Evolutionary conservation across 2,113 vertebrate species (phyloP).

Genomic region (Chaetura pelagica): DNA sequence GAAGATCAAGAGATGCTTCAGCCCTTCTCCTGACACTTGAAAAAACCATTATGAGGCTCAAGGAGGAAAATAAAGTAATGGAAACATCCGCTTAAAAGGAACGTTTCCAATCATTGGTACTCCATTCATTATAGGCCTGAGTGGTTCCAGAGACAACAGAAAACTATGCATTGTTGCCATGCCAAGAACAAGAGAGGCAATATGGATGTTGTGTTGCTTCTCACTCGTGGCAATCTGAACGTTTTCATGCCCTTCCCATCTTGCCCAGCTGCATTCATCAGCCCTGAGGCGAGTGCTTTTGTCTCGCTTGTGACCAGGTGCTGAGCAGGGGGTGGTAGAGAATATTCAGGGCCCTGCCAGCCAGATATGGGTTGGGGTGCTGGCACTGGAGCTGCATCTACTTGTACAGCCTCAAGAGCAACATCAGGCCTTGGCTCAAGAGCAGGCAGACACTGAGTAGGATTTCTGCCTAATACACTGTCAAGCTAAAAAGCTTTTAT

Average conservation of each 20-base stretch:
- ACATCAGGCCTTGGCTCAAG: not conserved
- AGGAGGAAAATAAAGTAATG: slow-evolving; percentile 80
- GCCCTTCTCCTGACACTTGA: slow-evolving; percentile 74
- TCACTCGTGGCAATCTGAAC: slow-evolving; percentile 59
- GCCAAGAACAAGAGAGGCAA: slow-evolving; percentile 79
- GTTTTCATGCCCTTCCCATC: slow-evolving; percentile 40
- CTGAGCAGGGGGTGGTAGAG: not conserved
- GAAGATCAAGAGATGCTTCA: slow-evolving; percentile 78
- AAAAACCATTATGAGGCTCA: slow-evolving; percentile 67
- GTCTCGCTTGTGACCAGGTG: not conserved
- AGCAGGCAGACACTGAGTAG: not conserved
- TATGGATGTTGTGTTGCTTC: slow-evolving; percentile 68
- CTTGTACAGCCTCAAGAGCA: not conserved
- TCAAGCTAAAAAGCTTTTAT: slow-evolving; percentile 10
- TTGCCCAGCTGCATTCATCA: not conserved
- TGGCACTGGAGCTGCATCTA: not conserved
- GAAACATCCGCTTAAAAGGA: slow-evolving; percentile 76
- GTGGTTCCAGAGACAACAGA: slow-evolving; percentile 84
- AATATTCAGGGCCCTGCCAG: not conserved
- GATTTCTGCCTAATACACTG: not conserved
- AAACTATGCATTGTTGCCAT: slow-evolving; percentile 72
- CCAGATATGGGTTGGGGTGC: not conserved
- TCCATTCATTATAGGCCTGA: slow-evolving; percentile 81
- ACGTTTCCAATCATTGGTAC: slow-evolving; percentile 81
- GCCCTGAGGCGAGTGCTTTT: not conserved